Evolutionary conservation across 2,113 vertebrate species (phyloP).

Genomic region (Anoura caudifer): DNA sequence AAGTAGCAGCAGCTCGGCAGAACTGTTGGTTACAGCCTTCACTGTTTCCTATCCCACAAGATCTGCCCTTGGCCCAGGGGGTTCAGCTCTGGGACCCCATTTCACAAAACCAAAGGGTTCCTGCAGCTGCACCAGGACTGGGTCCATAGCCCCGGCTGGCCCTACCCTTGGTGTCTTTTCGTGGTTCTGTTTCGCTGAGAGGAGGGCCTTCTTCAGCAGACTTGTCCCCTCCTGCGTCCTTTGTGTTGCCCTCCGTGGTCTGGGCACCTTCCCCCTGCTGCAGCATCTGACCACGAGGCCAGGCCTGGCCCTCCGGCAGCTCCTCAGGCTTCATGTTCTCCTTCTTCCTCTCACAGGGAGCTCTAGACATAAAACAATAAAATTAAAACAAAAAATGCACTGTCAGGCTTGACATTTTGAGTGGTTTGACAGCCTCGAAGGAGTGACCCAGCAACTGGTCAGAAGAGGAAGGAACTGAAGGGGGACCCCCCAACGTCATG

Average conservation of each 20-base stretch:
- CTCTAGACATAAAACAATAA: background rate
- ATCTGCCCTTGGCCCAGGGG: rapidly evolving
- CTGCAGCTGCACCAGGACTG: rapidly evolving
- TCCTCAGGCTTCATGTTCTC: background rate
- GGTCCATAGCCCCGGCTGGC: background rate
- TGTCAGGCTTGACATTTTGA: background rate
- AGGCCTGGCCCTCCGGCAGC: background rate
- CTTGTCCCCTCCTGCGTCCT: background rate
- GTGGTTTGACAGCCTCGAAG: background rate
- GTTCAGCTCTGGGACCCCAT: rapidly evolving
- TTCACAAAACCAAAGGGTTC: background rate
- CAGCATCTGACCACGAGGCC: rapidly evolving
- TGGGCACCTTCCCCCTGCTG: background rate
- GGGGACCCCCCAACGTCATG: too few species aligned
- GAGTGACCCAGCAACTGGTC: too few species aligned
- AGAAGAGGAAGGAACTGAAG: background rate
- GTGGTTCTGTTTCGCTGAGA: background rate
- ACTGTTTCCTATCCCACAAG: background rate
- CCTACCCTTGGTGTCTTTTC: background rate
- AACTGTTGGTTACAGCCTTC: background rate
- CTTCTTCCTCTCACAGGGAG: background rate
- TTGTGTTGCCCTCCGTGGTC: background rate
- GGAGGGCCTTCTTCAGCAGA: background rate
- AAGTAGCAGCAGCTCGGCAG: background rate
- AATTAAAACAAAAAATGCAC: background rate